Conservation (phyloP, 2,888 invertebrate genomes). For the Ferdinandea cuprea region DNA sequence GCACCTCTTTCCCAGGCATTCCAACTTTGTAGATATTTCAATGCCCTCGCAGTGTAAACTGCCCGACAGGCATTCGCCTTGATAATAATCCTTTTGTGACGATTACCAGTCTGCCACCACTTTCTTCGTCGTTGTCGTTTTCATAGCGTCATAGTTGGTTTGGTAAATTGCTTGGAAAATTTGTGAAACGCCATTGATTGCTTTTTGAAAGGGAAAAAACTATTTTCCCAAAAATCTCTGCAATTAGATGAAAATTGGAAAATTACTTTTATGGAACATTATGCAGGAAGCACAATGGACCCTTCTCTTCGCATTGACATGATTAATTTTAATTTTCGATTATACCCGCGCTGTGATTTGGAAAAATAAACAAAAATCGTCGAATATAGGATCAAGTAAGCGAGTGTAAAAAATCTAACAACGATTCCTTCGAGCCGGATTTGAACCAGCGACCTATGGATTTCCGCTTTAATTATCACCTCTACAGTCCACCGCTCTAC, state of each 20-base stretch:
- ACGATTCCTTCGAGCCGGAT: too few relatives aligned
- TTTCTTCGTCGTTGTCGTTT: slow-evolving; percentile 23
- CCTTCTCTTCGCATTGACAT: slow-evolving; percentile 33
- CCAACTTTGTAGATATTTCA: slow-evolving; percentile 29
- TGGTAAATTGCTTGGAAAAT: slow-evolving; percentile 73
- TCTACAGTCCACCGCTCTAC: slow-evolving; percentile 74
- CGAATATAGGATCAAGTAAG: too few relatives aligned
- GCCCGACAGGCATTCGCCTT: slow-evolving; percentile 50
- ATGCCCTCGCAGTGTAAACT: slow-evolving; percentile 25
- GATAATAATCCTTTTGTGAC: slow-evolving; percentile 68
- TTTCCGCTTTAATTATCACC: slow-evolving; percentile 66
- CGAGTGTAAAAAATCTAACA: too few relatives aligned
- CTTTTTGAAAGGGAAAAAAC: slow-evolving; percentile 48
- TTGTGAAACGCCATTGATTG: slow-evolving; percentile 52
- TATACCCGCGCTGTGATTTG: slow-evolving; percentile 44
- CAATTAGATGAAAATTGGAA: slow-evolving; percentile 35
- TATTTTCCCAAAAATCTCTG: slow-evolving; percentile 33
- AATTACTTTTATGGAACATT: not conserved
- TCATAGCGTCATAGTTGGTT: slow-evolving; percentile 19
- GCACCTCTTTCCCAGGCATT: slow-evolving; percentile 19
- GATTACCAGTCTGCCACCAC: slow-evolving; percentile 36
- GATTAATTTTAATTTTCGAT: slow-evolving; percentile 55
- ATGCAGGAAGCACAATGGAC: slow-evolving; percentile 37
- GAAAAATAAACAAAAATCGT: not conserved
- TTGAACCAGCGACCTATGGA: slow-evolving; percentile 76